These are phyloP conservation scores for Geotrupes spiniger DNA, from an alignment of 2,888 invertebrate genomes.

Conservation along the genomic window DNA sequence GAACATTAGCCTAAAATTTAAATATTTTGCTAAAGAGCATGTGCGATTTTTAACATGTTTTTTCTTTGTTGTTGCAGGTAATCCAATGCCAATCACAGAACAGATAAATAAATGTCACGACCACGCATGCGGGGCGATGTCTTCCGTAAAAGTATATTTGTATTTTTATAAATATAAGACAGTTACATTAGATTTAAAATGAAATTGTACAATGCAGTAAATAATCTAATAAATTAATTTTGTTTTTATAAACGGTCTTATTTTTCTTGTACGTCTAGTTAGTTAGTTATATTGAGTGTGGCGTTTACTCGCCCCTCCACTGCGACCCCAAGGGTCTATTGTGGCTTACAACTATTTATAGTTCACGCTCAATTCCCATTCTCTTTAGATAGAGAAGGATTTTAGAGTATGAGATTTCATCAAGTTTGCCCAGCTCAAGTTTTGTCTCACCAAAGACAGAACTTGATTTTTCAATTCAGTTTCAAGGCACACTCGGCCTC, in stretches of 20 bases:
- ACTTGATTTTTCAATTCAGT: neutral
- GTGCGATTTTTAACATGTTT: no score
- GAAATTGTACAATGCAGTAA: no score
- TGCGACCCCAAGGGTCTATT: no score
- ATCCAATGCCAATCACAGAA: neutral
- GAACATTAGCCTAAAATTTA: no score
- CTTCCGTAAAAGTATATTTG: constrained; percentile 19
- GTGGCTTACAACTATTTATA: no score
- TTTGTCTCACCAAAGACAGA: neutral
- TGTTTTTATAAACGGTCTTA: neutral
- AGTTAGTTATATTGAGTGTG: neutral
- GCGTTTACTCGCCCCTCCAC: no score
- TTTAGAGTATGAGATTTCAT: no score
- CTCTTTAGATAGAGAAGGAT: no score
- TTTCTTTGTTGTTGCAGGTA: neutral
- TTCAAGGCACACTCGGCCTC: no score
- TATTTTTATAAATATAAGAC: constrained; percentile 22
- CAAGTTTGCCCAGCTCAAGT: no score
- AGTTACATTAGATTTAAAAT: neutral
- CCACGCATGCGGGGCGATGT: constrained; percentile 5
- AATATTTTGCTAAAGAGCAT: no score
- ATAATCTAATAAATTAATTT: neutral
- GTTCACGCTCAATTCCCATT: no score
- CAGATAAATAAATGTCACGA: constrained; percentile 7
- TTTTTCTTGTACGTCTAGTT: neutral